Conservation (phyloP, 2,888 invertebrate genomes). For the Rhingia campestris region DNA sequence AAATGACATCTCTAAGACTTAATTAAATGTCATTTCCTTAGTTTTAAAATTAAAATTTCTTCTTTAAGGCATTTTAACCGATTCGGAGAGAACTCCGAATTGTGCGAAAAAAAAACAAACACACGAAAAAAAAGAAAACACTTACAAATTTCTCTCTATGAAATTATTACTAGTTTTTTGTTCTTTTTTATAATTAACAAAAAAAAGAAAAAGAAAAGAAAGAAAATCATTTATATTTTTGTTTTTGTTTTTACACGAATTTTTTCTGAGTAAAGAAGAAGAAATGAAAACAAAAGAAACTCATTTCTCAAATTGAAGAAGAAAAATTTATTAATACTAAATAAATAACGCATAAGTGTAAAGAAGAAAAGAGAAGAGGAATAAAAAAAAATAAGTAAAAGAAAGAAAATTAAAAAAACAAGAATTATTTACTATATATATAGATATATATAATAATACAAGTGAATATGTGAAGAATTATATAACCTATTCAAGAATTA, state of each 20-base stretch:
- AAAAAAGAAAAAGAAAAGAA: conserved; percentile 17
- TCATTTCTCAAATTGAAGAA: conserved; percentile 73
- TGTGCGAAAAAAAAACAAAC: conserved; percentile 37
- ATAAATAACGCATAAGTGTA: conserved; percentile 74
- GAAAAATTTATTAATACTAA: conserved; percentile 73
- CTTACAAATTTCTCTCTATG: conserved; percentile 46
- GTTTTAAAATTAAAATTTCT: conserved; percentile 52
- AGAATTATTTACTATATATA: conserved; percentile 74
- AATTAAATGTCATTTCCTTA: conserved; percentile 57
- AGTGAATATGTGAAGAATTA: conserved; percentile 74
- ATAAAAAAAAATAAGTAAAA: conserved; percentile 64
- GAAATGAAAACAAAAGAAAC: conserved; percentile 72
- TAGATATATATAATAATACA: conserved; percentile 73
- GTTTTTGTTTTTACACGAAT: conserved; percentile 70
- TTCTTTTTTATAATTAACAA: conserved; percentile 38
- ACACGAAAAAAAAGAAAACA: conserved; percentile 20
- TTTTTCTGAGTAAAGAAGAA: conserved; percentile 72
- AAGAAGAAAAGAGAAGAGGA: conserved; percentile 74
- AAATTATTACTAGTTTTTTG: conserved; percentile 53
- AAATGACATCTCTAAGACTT: conserved; percentile 63
- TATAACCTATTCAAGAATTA: conserved; percentile 74
- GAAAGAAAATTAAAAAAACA: conserved; percentile 64
- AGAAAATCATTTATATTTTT: conserved; percentile 64
- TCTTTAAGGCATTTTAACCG: conserved; percentile 69
- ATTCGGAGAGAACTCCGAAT: conserved; percentile 70